Base-by-base conservation (phyloP, 2,888 invertebrate species). In the Blastobasis lacticolella region DNA sequence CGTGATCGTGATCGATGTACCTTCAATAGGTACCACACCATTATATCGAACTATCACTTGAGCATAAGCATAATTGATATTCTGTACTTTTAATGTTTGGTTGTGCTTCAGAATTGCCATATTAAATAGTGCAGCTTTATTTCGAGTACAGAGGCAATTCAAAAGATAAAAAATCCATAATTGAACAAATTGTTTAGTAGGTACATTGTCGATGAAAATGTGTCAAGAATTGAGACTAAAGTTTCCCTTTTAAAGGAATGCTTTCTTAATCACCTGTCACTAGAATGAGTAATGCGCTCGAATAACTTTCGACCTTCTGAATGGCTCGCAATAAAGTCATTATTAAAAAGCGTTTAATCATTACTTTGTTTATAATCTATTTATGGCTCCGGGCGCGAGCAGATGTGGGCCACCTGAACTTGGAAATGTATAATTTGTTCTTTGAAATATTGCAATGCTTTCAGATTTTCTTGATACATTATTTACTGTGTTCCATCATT, bases 321-420 rank as follows among this genome's bases (percentile, higher is more conserved):
- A 55, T 53, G 49, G 50, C 45, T 43, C 56, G 54, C 51, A 55
- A 55, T 56, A 56, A 56, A 54, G 58, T 55, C 55, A 64, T 63
- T 58, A 68, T 69, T 71, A 71, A 63, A 68, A 66, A 66, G 38
- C 58, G 57, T 57, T 71, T 59, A 58, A 67, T 69, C 62, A 63
- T 57, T n/a, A 58, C 50, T 40, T 38, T 45, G 45, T 38, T 23
- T 37, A 36, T 42, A 38, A 38, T 37, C 37, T 42, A n/a, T 38
- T 36, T 48, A 45, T 49, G 40, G 45, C 49, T 49, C 10, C 37
- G 44, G 49, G 49, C 9, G 9, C 38, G 48, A 49, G 8, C 10
- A 23, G 40, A 48, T 41, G 36, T 8, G 36, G 36, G 8, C 8
- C 47, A 37, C 37, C 46, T 36, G 23, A 6, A 23, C 8, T 45